Conservation (phyloP, 2,888 invertebrate species). For the Cataglyphis livida region DNA sequence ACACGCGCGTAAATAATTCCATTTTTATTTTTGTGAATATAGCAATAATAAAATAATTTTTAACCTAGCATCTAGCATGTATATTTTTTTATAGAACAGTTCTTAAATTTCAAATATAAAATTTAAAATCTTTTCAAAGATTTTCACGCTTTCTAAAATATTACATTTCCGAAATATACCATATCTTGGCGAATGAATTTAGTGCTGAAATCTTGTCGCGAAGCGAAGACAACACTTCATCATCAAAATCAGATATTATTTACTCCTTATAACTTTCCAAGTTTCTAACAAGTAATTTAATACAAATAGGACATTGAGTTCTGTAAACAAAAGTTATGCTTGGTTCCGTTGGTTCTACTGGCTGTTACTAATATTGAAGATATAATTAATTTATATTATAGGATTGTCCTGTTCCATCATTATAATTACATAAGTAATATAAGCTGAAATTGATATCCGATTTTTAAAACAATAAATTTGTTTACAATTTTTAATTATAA, state of each 20-base stretch:
- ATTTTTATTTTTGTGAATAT: neutral
- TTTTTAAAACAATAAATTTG: neutral
- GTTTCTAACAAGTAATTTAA: slow-evolving; percentile 31
- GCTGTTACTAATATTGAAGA: slow-evolving; percentile 1
- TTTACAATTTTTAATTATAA: neutral
- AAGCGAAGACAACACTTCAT: slow-evolving; percentile 11
- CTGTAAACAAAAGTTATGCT: slow-evolving; percentile 33
- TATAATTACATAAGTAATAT: neutral
- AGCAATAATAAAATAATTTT: neutral
- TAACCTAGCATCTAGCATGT: neutral
- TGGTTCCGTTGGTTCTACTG: neutral
- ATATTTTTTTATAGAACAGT: neutral
- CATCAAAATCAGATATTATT: slow-evolving; percentile 34
- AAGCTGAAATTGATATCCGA: neutral
- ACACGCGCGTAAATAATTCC: neutral
- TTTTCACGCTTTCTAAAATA: neutral
- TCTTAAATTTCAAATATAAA: neutral
- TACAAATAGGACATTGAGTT: slow-evolving; percentile 31
- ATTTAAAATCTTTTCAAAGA: neutral
- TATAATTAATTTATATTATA: slow-evolving; percentile 19
- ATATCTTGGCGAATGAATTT: slow-evolving; percentile 1
- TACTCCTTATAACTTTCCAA: slow-evolving; percentile 28
- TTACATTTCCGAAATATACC: slow-evolving; percentile 4
- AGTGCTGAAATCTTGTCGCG: slow-evolving; percentile 15
- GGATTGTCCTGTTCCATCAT: neutral